Conservation (phyloP, 1,140 invertebrate genomes). For the Chrysopa pallens region DNA sequence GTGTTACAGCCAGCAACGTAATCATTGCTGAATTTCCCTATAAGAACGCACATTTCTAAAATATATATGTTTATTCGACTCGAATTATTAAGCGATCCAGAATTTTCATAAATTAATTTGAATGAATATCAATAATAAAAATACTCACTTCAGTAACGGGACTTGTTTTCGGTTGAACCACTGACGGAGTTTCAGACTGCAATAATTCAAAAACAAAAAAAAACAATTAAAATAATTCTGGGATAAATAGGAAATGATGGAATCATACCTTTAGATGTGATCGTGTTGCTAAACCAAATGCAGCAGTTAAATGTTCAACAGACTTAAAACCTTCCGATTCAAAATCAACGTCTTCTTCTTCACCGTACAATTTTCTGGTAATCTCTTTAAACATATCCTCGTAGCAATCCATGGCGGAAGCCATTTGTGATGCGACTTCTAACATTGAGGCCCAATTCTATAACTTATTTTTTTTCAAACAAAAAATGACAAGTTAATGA, state of each 20-base stretch:
- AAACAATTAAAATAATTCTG: neutral
- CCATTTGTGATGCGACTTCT: constrained; percentile 29
- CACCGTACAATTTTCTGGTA: constrained; percentile 73
- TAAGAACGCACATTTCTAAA: no score
- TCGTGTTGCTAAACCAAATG: constrained; percentile 46
- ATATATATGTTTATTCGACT: no score
- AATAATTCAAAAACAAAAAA: neutral
- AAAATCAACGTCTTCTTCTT: constrained; percentile 42
- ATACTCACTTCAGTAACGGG: neutral
- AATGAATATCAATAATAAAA: neutral
- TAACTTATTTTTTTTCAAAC: no score
- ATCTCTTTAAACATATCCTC: constrained; percentile 76
- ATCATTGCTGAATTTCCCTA: no score
- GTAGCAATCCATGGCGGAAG: constrained; percentile 37
- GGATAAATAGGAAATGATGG: neutral
- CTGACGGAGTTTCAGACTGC: neutral
- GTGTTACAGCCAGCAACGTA: no score
- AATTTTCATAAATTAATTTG: no score
- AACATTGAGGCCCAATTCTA: constrained; percentile 6
- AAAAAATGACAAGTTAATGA: no score
- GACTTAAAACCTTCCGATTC: constrained; percentile 28
- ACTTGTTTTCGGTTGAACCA: neutral
- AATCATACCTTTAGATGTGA: neutral
- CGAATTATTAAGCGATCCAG: no score
- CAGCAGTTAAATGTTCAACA: constrained; percentile 37